Percentiles rank a stretch among this genome's conserved stretches.
Evolutionary conservation across 2,888 invertebrate genomes (phyloP).

Genomic region (Eupithecia abbreviata): DNA sequence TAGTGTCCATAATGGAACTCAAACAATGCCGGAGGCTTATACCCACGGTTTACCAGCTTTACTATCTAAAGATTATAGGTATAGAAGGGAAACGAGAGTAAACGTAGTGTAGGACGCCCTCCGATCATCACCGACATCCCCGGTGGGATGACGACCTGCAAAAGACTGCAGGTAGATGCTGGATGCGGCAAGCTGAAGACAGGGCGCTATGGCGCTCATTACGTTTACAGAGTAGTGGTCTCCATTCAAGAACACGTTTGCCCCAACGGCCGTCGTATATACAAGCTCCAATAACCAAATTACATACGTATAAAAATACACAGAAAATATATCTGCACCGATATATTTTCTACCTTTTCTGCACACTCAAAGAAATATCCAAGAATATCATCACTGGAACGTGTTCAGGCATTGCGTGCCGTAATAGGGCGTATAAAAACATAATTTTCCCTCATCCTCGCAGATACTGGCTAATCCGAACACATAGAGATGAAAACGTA

Average conservation of each 20-base stretch:
- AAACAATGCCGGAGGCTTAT: neutral
- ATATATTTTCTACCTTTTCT: neutral
- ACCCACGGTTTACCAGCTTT: neutral
- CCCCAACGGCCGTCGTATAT: no score
- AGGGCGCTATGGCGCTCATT: no score
- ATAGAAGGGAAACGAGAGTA: no score
- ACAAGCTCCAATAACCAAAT: neutral
- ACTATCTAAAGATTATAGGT: no score
- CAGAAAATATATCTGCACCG: neutral
- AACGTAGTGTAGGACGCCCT: no score
- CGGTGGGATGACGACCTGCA: no score
- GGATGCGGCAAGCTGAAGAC: no score
- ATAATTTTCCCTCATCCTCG: slow-evolving; percentile 10
- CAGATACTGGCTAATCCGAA: slow-evolving; percentile 18
- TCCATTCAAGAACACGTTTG: no score
- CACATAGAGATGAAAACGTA: neutral
- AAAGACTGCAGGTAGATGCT: no score
- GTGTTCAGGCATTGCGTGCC: slow-evolving; percentile 1
- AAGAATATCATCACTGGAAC: slow-evolving; percentile 6
- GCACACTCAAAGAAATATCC: neutral
- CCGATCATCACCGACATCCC: no score
- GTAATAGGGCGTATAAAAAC: slow-evolving; percentile 21
- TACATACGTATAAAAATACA: neutral
- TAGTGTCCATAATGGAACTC: slow-evolving; percentile 24
- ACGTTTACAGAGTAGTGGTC: no score